Percentiles rank a stretch among this genome's conserved stretches.
phyloP scores from a whole-genome alignment of 2,113 vertebrate genomes.

The Alces alces region DNA sequence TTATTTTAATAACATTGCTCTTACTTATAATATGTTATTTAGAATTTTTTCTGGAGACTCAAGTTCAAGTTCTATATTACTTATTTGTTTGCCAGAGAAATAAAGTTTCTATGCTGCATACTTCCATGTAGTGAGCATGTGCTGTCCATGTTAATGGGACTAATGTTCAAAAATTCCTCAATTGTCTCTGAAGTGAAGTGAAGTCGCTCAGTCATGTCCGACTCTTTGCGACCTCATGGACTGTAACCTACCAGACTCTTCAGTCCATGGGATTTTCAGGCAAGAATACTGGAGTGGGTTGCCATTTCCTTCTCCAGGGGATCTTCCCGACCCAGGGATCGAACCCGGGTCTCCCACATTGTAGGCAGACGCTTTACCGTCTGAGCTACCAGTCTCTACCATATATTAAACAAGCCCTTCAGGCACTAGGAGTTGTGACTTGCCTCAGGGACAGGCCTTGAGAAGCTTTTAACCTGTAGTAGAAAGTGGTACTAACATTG shows the following conservation, averaged over 20 bases:
- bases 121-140: not conserved
- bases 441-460: not conserved
- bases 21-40: not conserved
- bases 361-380: no score
- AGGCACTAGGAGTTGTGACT: not conserved
- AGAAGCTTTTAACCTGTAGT: not conserved
- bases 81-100: not conserved
- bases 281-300: no score
- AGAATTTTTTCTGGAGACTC: not conserved
- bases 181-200: not conserved
- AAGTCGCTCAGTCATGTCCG: no score
- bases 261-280: no score
- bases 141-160: not conserved
- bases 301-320: no score
- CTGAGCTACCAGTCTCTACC: not conserved
- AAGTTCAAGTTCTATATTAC: not conserved
- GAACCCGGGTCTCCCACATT: no score
- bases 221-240: no score
- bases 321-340: no score
- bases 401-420: not conserved
- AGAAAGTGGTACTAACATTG: not conserved
- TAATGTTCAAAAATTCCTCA: not conserved
- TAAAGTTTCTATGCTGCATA: not conserved
- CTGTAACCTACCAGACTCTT: no score
- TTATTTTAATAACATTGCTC: not conserved